These are phyloP conservation scores for Stomatorhinus ivindoensis DNA, from an alignment of 2,113 vertebrate species.

Conservation along the genomic window DNA sequence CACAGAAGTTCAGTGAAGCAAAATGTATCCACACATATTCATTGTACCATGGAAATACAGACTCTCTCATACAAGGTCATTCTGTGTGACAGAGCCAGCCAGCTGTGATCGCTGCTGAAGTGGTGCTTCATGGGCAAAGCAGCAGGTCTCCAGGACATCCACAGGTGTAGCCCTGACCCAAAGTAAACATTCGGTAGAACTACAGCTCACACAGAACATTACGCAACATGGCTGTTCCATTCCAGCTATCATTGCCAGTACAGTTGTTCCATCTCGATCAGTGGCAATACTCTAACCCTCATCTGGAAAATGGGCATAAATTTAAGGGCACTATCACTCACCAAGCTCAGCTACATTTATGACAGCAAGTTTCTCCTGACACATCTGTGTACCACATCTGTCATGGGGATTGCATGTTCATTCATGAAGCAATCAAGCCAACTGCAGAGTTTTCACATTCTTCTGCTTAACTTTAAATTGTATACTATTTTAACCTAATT, in stretches of 20 bases:
- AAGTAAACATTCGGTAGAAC: background rate
- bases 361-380: background rate
- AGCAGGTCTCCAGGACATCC: background rate
- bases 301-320: background rate
- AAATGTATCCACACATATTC: background rate
- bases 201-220: background rate
- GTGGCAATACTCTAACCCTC: background rate
- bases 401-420: background rate
- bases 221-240: background rate
- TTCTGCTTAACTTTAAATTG: background rate
- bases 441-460: background rate
- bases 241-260: background rate
- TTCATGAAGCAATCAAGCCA: background rate
- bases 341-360: background rate
- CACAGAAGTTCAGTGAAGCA: background rate
- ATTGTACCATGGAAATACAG: background rate
- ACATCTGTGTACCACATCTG: background rate
- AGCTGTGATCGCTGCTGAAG: background rate
- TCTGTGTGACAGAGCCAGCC: background rate
- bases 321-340: background rate
- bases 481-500: background rate
- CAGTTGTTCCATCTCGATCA: background rate
- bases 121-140: background rate
- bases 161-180: background rate
- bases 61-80: background rate